Conservation (phyloP, 2,888 invertebrate genomes). For the Gymnosoma rotundatum region DNA sequence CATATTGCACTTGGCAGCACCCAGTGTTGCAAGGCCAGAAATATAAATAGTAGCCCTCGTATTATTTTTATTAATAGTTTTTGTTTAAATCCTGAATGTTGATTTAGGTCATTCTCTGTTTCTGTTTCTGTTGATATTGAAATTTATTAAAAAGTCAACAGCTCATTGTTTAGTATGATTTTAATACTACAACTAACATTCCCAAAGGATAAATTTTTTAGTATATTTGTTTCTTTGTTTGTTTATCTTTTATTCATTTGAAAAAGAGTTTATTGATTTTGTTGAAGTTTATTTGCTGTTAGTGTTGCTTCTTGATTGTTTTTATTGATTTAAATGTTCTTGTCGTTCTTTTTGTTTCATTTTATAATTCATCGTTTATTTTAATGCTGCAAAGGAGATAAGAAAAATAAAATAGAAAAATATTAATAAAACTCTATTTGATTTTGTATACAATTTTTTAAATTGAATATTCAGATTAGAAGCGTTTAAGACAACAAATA, state of each 20-base stretch:
- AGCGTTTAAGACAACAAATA: too few species aligned
- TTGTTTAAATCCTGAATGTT: too few species aligned
- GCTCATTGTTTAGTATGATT: constrained; percentile 24
- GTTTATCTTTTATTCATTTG: background rate
- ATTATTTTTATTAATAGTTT: too few species aligned
- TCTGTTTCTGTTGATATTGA: constrained; percentile 11
- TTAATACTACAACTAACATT: constrained; percentile 19
- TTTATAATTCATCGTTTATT: background rate
- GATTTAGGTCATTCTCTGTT: background rate
- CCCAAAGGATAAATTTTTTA: constrained; percentile 29
- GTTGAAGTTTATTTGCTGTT: constrained; percentile 4
- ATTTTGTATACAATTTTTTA: too few species aligned
- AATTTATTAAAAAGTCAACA: constrained; percentile 41
- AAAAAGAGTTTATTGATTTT: constrained; percentile 4
- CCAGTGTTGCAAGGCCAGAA: too few species aligned
- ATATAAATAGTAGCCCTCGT: too few species aligned
- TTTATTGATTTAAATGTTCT: constrained; percentile 6
- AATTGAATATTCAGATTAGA: too few species aligned
- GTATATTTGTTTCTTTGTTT: constrained; percentile 13
- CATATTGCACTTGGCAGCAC: too few species aligned
- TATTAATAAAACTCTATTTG: too few species aligned
- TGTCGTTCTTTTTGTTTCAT: background rate
- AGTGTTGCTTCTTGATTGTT: constrained; percentile 15
- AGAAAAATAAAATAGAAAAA: too few species aligned
- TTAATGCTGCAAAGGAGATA: background rate